Base-by-base conservation (phyloP, 2,113 vertebrate species). In the Siphamia tubifer region DNA sequence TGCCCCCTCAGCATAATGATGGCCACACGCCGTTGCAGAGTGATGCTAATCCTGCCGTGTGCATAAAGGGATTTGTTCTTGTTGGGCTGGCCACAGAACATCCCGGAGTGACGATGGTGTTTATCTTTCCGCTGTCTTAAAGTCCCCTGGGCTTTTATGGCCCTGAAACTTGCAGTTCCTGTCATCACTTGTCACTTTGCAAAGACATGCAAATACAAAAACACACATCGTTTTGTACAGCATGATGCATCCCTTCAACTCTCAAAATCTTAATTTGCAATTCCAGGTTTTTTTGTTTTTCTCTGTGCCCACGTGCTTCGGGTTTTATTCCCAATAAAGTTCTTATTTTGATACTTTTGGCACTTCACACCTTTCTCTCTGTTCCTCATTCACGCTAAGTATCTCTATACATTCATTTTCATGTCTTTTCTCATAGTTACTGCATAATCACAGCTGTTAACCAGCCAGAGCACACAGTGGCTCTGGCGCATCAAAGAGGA, bases 11-110 rank as follows among this genome's bases (percentile, higher is more conserved):
- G 81, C 76, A 53, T 39, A 64, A 80, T 74, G 66, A 83, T 69
- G 67, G 54, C 77, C 43, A 30, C 40, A 60, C 60, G n/a, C 74
- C 63, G 48, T 77, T 70, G 31, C 43, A 15, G 54, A 80, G 79
- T 21, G 57, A 87, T 79, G 73, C 82, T 77, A 85, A 84, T 92
- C 87, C 78, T 49, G 39, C 68, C 34, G 67, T 73, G 78, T 84
- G 83, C 84, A 87, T 79, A 79, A 86, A 88, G 73, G 84, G 86
- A 89, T 90, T 89, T 90, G 82, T 78, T 86, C 78, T 77, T 74
- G 73, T 85, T 81, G 81, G 82, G 55, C 72, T 82, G 71, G 73
- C 82, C 74, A 12, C 57, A 55, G 62, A 74, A 68, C 25, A 20
- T 87, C 86, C 83, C 64, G 30, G 58, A 79, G 88, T 75, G 82